Base-by-base conservation (phyloP, 1,140 invertebrate genomes). In the Probaryconus sp. region DNA sequence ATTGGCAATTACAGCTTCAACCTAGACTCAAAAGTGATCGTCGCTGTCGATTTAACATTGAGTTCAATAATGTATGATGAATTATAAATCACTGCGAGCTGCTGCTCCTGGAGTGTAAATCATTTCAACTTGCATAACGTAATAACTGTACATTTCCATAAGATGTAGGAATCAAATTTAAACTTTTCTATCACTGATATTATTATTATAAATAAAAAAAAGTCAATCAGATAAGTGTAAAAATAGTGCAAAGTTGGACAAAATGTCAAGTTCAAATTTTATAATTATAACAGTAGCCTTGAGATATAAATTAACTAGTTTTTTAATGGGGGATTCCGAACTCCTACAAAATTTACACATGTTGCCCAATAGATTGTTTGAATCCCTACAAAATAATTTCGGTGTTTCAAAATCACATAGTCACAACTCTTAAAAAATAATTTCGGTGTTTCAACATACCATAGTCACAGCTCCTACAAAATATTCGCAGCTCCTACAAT, bases 1-100 rank as follows among this genome's bases (percentile, higher is more conserved):
- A 37, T 18, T 21, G 47, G 61, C 55, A 73, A 73, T 73, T 73
- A 67, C 61, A 31, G 31, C 45, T 60, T 72, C 53, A 53, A 60
- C 7, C 53, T 35, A 40, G 26, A 51, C 37, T 37, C 47, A 50
- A 31, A 58, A 56, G 31, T 56, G 26, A 16, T 50, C 37, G 43
- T 35, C 13, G 42, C 7, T 24, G 37, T 20, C 16, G 20, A 45
- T 24, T 43, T 43, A 17, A 43, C 18, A 10, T 20, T 43, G n/a
- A n/a, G 43, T 1, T 17, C 33, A 10, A 30, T 51, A 53, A 51
- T 51, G 50, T 51, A 33, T 35, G 35, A 65, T 64, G 47, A 64
- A 64, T 64, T 60, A 47, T 72, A 72, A 65, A 65, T 72, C 60
- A 72, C 35, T 20, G 24, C 26, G 50, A 63, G 50, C 33, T 47